Conservation (phyloP, 2,113 vertebrate genomes). For the Pituophis catenifer region DNA sequence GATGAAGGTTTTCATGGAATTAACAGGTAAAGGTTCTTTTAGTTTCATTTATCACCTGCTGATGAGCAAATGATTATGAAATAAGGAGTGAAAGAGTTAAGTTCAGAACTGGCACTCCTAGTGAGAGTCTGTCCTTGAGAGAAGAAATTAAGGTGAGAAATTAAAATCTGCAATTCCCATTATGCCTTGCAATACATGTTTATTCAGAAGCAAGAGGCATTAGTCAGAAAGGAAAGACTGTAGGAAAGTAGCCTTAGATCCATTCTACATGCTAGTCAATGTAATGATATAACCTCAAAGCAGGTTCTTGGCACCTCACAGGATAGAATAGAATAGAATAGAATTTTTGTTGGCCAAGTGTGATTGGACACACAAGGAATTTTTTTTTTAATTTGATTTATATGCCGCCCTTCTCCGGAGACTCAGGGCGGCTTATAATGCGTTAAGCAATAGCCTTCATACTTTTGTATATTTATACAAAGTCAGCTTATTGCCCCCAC, state of each 20-base stretch:
- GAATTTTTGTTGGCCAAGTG: too few species aligned
- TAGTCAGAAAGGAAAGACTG: background rate
- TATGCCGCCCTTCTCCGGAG: too few species aligned
- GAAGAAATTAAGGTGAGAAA: background rate
- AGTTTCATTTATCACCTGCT: background rate
- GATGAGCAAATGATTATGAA: background rate
- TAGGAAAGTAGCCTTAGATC: background rate
- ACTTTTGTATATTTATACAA: too few species aligned
- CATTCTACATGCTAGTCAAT: background rate
- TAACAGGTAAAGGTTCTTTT: background rate
- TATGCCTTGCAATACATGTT: background rate
- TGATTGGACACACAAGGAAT: too few species aligned
- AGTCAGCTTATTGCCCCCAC: too few species aligned
- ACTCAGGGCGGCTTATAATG: too few species aligned
- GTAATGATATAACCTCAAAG: background rate
- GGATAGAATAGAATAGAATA: background rate
- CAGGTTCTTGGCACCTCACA: background rate
- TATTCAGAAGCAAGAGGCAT: background rate
- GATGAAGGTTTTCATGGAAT: background rate
- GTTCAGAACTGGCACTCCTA: background rate
- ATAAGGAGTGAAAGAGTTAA: background rate
- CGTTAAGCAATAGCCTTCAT: too few species aligned
- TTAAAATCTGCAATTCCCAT: background rate
- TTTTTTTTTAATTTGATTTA: too few species aligned
- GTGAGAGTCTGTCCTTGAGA: background rate